Conservation (phyloP, 2,888 invertebrate genomes). For the Geotrupes spiniger region DNA sequence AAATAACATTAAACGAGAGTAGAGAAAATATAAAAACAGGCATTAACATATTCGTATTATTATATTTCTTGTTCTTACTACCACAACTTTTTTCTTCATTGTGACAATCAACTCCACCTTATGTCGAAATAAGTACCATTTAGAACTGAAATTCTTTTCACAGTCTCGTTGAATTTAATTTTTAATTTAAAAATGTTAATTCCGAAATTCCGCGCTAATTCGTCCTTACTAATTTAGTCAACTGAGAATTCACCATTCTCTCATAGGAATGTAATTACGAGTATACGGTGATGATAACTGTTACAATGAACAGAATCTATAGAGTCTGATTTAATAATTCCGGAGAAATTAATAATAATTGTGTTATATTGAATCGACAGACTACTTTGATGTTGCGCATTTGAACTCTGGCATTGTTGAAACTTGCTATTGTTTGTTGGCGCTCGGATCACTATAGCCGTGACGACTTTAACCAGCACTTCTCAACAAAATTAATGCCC, state of each 20-base stretch:
- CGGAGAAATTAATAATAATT: conserved; percentile 50
- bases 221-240: conserved; percentile 19
- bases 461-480: conserved; percentile 3
- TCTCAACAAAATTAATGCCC: conserved; percentile 1
- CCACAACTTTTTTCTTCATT: too few relatives aligned
- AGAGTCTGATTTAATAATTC: conserved; percentile 49
- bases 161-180: too few relatives aligned
- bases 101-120: too few relatives aligned
- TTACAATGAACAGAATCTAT: conserved; percentile 39
- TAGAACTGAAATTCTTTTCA: too few relatives aligned
- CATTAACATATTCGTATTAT: too few relatives aligned
- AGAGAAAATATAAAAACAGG: too few relatives aligned
- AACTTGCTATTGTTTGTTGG: conserved; percentile 42
- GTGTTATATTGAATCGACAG: conserved; percentile 47
- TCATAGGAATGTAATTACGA: conserved; percentile 43
- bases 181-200: conserved; percentile 5
- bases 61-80: too few relatives aligned
- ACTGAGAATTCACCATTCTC: conserved; percentile 23
- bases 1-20: too few relatives aligned
- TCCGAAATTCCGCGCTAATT: conserved; percentile 9
- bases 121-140: too few relatives aligned
- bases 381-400: conserved; percentile 48
- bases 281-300: conserved; percentile 38
- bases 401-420: conserved; percentile 44
- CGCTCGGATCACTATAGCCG: conserved; percentile 17